These are phyloP conservation scores for Tipula helvola DNA, from an alignment of 2,888 invertebrate genomes.

Conservation along the genomic window DNA sequence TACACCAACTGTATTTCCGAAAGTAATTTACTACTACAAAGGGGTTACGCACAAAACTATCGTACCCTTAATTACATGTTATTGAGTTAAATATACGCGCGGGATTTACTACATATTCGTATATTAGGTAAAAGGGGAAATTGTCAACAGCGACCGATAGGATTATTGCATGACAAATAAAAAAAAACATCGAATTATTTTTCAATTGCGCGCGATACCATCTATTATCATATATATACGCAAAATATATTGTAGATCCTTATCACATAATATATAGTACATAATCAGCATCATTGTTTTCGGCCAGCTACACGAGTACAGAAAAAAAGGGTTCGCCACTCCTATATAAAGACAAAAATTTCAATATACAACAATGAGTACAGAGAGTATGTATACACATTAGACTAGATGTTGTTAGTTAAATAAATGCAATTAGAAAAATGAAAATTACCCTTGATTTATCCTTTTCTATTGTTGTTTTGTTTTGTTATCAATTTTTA, in stretches of 20 bases:
- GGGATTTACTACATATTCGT: neutral
- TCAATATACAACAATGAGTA: neutral
- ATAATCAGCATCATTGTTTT: neutral
- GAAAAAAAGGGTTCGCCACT: neutral
- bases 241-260: neutral
- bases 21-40: neutral
- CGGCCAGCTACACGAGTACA: neutral
- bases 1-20: neutral
- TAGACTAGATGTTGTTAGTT: neutral
- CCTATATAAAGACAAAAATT: neutral
- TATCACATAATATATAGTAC: neutral
- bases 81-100: neutral
- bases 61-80: neutral
- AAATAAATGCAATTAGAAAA: neutral
- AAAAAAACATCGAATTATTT: neutral
- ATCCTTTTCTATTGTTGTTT: neutral
- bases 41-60: neutral
- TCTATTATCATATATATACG: neutral
- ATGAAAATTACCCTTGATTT: neutral
- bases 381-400: neutral
- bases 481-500: neutral
- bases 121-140: neutral
- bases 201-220: neutral
- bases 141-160: neutral
- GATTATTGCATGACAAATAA: neutral